Base-by-base conservation (phyloP, 1,140 invertebrate genomes). In the Drosophila arawakana region DNA sequence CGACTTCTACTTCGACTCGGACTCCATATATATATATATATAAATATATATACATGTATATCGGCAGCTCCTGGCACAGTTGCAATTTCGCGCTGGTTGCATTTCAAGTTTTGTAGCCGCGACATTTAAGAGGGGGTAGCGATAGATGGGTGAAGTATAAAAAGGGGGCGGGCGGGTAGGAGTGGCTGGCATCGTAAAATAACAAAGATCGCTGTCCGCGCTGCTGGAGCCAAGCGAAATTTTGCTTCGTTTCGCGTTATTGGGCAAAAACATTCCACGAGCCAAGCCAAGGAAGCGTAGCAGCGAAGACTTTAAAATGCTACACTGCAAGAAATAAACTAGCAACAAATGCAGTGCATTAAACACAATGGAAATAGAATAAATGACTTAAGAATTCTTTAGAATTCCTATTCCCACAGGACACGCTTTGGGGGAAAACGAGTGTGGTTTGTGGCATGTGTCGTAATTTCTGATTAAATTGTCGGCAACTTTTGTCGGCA, bases 11-110 rank as follows among this genome's bases (percentile, higher is more conserved):
- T 7, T 1, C 46, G 30, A 34, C 58, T 72, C 61, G 58, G 34
- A 15, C 43, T 39, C 18, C 21, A 59, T 15, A 15, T 15, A 15
- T 15, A n/a, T 47, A 59, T 66, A 44, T 73, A 72, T 49, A 43
- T 11, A 58, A 25, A 13, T 34, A 62, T 46, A 3, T 2, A 34
- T n/a, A 15, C 34, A 11, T 13, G 30, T 10, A 47, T 47, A 50
- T 25, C 54, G 15, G 39, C 39, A 63, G 13, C 49, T 71, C 37
- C 61, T 74, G 57, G 50, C 61, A 59, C 60, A 70, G 68, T 43
- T 88, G 80, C 83, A 88, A 84, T 88, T 88, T 89, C 74, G 84
- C 84, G 84, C 80, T 88, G 77, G 67, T 80, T 88, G 84, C 84
- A 89, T 88, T 88, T 89, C 80, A 65, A 80, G 84, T 88, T 88